phyloP scores from a whole-genome alignment of 2,797 vertebrate species.

The Sebastolobus alascanus region DNA sequence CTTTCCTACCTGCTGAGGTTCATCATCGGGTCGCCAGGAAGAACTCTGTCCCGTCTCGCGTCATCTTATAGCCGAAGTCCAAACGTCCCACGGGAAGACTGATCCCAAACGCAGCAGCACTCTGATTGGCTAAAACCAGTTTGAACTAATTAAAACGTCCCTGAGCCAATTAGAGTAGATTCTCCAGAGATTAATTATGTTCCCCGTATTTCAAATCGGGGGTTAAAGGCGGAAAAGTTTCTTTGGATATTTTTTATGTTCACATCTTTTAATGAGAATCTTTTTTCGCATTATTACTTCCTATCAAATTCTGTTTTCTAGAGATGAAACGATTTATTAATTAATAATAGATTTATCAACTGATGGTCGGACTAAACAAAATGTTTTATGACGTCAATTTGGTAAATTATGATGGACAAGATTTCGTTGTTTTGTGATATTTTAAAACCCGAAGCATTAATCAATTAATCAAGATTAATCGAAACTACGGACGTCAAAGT shows the following conservation, averaged over 20 bases:
- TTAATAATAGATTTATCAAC: not conserved
- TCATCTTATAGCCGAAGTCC: conserved; percentile 35
- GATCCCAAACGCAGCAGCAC: not conserved
- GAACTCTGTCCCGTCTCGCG: rapidly evolving
- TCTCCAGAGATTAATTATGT: conserved; percentile 29
- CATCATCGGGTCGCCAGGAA: not conserved
- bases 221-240: too few species aligned
- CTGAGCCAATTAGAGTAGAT: not conserved
- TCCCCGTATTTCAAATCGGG: not conserved
- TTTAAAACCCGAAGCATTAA: too few species aligned
- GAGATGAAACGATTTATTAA: not conserved
- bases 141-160: conserved; percentile 5
- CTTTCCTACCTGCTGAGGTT: conserved; percentile 34
- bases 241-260: too few species aligned
- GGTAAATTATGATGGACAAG: too few species aligned
- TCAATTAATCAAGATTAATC: too few species aligned
- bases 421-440: too few species aligned
- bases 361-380: too few species aligned
- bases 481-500: too few species aligned
- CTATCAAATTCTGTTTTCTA: not conserved
- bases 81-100: conserved; percentile 27
- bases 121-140: conserved; percentile 21
- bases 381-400: too few species aligned
- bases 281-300: not conserved
- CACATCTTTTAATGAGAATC: too few species aligned